Percentiles rank a stretch among this genome's conserved stretches.
Evolutionary conservation across 2,888 invertebrate genomes (phyloP).

Genomic region (Anoncus sp.): DNA sequence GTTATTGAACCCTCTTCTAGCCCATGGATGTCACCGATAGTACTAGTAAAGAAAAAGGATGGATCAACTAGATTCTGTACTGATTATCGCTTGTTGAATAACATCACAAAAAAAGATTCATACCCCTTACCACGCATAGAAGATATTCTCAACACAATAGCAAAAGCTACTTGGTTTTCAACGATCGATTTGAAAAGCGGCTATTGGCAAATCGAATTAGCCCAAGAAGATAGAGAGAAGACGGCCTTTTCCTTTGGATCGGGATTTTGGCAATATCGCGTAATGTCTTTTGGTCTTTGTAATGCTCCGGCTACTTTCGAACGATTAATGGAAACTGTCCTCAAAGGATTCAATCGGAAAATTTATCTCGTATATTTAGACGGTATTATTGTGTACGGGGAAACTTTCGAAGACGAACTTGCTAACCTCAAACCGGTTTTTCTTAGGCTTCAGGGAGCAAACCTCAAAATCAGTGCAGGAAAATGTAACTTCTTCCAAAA

Average conservation of each 20-base stretch:
- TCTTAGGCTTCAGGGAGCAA: neutral
- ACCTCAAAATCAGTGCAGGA: neutral
- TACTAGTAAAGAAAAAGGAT: constrained; percentile 2
- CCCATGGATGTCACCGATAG: neutral
- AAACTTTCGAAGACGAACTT: constrained; percentile 56
- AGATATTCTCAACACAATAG: neutral
- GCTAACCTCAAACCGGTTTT: constrained; percentile 33
- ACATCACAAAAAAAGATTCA: constrained; percentile 6
- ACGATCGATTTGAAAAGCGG: neutral
- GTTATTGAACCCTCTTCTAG: neutral
- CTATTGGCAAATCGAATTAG: neutral
- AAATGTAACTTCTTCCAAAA: constrained; percentile 7
- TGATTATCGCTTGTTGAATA: neutral
- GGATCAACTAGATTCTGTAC: constrained; percentile 1
- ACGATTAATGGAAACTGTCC: constrained; percentile 40
- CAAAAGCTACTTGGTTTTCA: neutral
- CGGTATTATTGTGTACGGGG: constrained; percentile 59
- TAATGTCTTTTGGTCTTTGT: constrained; percentile 48
- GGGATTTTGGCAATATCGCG: constrained; percentile 42
- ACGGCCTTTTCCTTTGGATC: neutral
- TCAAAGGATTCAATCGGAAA: constrained; percentile 66
- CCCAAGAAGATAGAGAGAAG: neutral
- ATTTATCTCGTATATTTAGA: constrained; percentile 59
- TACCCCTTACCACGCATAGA: neutral
- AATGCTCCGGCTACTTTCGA: constrained; percentile 40